Percentiles rank a stretch among this genome's conserved stretches.
These are phyloP conservation scores for Liparis tanakae DNA, from an alignment of 2,797 vertebrate genomes.

Conservation along the genomic window DNA sequence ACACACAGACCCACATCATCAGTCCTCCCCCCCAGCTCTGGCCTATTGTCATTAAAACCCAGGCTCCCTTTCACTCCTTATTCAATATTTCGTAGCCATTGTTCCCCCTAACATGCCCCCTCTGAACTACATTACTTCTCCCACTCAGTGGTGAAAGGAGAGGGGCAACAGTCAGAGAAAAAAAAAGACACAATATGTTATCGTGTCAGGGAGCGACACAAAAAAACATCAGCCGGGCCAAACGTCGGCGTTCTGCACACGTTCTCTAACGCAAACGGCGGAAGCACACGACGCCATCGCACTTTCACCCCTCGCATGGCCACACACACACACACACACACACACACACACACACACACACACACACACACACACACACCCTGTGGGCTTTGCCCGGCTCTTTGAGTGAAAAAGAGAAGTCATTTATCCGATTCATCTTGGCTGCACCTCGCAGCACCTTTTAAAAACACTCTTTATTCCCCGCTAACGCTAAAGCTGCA, in stretches of 20 bases:
- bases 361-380: slow-evolving; percentile 44
- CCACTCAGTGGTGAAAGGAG: slow-evolving; percentile 67
- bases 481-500: slow-evolving; percentile 63
- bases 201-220: slow-evolving; percentile 68
- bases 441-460: slow-evolving; percentile 68
- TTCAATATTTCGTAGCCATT: slow-evolving; percentile 81
- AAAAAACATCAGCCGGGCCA: slow-evolving; percentile 69
- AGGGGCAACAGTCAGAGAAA: slow-evolving; percentile 51
- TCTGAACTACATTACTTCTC: slow-evolving; percentile 79
- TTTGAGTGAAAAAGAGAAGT: slow-evolving; percentile 82
- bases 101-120: slow-evolving; percentile 73
- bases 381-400: slow-evolving; percentile 67
- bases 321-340: slow-evolving; percentile 21
- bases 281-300: slow-evolving; percentile 24
- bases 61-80: slow-evolving; percentile 73
- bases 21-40: slow-evolving; percentile 64
- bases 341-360: slow-evolving; percentile 19
- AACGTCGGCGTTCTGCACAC: slow-evolving; percentile 50
- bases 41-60: slow-evolving; percentile 76
- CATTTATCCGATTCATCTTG: slow-evolving; percentile 83
- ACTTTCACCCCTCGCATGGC: slow-evolving; percentile 22
- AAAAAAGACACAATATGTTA: slow-evolving; percentile 66
- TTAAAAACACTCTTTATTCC: slow-evolving; percentile 76
- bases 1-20: slow-evolving; percentile 45
- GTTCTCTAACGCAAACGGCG: slow-evolving; percentile 44